Evolutionary conservation across 2,113 vertebrate genomes (phyloP).

Genomic region (Brachyhypopomus gauderio): DNA sequence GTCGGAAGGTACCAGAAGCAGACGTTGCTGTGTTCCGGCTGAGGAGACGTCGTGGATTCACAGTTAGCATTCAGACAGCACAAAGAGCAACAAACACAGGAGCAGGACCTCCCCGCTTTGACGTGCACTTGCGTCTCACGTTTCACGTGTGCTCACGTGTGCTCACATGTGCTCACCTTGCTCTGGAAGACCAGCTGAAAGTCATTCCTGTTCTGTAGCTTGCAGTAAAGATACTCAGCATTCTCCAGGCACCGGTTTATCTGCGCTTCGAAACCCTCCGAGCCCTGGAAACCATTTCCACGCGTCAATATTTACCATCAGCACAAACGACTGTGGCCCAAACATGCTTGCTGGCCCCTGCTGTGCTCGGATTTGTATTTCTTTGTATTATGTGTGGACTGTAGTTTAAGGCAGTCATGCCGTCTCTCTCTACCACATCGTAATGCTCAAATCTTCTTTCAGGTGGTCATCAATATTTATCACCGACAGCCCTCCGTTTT

Average conservation of each 20-base stretch:
- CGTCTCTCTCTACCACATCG: too few species aligned
- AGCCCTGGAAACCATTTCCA: conserved; percentile 61
- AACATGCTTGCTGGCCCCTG: too few species aligned
- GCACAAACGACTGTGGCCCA: neutral
- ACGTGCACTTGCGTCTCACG: neutral
- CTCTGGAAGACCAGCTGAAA: conserved; percentile 72
- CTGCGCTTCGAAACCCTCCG: conserved; percentile 69
- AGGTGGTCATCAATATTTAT: too few species aligned
- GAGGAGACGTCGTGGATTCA: conserved; percentile 13
- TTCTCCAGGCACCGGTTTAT: conserved; percentile 74
- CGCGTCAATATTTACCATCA: neutral
- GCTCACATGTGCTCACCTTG: conserved; percentile 66
- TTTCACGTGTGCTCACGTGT: neutral
- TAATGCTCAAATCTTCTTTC: too few species aligned
- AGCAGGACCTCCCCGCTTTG: neutral
- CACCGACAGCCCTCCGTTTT: too few species aligned
- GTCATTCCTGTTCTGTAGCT: conserved; percentile 69
- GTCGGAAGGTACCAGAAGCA: conserved; percentile 75
- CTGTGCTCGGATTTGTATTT: too few species aligned
- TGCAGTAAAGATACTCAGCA: conserved; percentile 70
- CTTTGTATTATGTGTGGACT: too few species aligned
- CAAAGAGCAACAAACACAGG: neutral
- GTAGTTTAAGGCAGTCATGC: too few species aligned
- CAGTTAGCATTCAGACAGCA: neutral
- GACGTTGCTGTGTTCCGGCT: conserved; percentile 74